Percentiles rank a stretch among this genome's conserved stretches.
Conservation (phyloP, 2,113 vertebrate genomes). For the Microtus oregoni region DNA sequence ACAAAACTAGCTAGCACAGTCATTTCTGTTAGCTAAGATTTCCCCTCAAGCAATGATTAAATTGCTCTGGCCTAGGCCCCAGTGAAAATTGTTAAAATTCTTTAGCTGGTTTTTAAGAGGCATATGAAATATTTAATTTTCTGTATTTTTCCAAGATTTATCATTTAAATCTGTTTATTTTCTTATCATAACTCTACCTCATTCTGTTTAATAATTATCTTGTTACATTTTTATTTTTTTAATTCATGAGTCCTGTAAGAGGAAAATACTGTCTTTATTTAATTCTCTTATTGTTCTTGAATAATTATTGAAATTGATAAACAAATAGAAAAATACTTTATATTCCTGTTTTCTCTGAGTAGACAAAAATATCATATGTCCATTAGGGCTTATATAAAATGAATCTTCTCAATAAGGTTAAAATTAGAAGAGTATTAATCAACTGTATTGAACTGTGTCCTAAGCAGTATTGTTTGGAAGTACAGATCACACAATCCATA, state of each 20-base stretch:
- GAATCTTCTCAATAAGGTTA: neutral
- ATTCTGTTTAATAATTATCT: neutral
- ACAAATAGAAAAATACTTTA: neutral
- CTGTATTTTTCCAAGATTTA: neutral
- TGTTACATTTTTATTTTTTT: neutral
- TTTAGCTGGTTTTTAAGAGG: neutral
- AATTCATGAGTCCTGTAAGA: neutral
- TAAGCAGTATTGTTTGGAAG: neutral
- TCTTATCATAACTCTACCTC: neutral
- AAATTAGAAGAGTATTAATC: neutral
- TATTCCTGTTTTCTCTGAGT: neutral
- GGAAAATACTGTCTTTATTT: neutral
- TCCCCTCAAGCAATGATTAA: neutral
- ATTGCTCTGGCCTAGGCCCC: neutral
- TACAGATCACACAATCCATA: neutral
- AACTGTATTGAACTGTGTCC: neutral
- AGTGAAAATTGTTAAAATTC: neutral
- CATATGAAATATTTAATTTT: neutral
- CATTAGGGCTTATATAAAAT: neutral
- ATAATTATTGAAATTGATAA: neutral
- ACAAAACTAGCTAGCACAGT: neutral
- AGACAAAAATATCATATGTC: neutral
- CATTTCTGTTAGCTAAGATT: neutral
- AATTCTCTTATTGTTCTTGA: neutral
- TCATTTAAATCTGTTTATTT: neutral